Conservation (phyloP, 2,113 vertebrate genomes). For the Dasyornis broadbenti region DNA sequence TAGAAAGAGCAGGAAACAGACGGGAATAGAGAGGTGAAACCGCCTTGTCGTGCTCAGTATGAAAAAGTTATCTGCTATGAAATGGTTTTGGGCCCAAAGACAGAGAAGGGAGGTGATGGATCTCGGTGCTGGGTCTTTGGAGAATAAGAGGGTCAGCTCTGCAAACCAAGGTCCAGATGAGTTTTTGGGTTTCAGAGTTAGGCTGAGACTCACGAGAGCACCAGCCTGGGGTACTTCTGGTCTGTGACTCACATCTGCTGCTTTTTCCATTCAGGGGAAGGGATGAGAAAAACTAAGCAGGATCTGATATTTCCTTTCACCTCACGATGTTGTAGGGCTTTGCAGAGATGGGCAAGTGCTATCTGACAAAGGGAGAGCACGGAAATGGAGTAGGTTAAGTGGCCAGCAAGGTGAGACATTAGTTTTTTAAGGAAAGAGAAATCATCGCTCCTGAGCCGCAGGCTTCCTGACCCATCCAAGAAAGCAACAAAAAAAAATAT, state of each 20-base stretch:
- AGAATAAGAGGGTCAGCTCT: neutral
- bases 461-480: neutral
- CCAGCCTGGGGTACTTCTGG: fast-evolving
- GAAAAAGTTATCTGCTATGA: neutral
- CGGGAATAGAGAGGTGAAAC: neutral
- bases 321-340: neutral
- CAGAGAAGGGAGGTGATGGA: neutral
- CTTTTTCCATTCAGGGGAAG: neutral
- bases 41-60: fast-evolving
- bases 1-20: neutral
- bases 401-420: neutral
- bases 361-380: neutral
- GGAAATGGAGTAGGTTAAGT: fast-evolving
- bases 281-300: neutral
- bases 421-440: neutral
- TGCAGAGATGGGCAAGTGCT: neutral
- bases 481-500: neutral
- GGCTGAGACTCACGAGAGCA: neutral
- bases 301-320: neutral
- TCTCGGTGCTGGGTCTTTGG: neutral
- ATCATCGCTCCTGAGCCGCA: neutral
- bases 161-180: neutral
- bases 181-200: neutral
- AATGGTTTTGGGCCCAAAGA: neutral
- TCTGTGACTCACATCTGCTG: neutral